Base-by-base conservation (phyloP, 2,113 vertebrate genomes). In the Euleptes europaea region DNA sequence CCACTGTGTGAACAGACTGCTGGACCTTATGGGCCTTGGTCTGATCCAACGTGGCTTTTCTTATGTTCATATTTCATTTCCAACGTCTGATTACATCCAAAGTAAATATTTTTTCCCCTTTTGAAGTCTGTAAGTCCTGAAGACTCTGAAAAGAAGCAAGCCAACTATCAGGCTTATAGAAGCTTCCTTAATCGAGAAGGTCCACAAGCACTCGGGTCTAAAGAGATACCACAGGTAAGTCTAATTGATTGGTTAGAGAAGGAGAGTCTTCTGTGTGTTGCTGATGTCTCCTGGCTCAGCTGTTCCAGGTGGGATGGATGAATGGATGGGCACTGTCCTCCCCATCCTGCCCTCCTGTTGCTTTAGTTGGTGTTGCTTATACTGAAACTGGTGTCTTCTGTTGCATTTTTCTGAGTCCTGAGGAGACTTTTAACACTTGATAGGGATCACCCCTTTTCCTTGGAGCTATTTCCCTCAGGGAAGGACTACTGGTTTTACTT, bases 121-220 rank as follows among this genome's bases (percentile, higher is more conserved):
- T 33, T 15, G 17, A 89, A 98, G 95, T 95, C 97, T 85, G 0
- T 95, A 40, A 99, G 98, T 93, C 98, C 98, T 38, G 98, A 99
- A 19, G 98, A 98, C 49, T 93, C 96, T 33, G 98, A 98, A 91
- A 99, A 98, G 96, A 99, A 96, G 90, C 96, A 97, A 15, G 91
- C 3, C 75, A 98, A 98, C 94, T 95, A 97, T 10, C 94, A 97
- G 66, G 98, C 98, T 5, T 99, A 96, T 90, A 97, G 98, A 83
- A 99, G 96, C 96, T 99, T 92, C 92, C 97, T 99, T 9, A 99
- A 98, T 95, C 95, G 99, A 23, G 98, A 99, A 82, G 99, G 99
- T 66, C 99, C 99, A 0, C 97, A 98, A 92, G 98, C 99, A 0
- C 96, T 99, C 88, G 99, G 99, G 38, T 98, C 99, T 84, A 99